These are phyloP conservation scores for Halcyon senegalensis DNA, from an alignment of 2,113 vertebrate species.

Conservation along the genomic window DNA sequence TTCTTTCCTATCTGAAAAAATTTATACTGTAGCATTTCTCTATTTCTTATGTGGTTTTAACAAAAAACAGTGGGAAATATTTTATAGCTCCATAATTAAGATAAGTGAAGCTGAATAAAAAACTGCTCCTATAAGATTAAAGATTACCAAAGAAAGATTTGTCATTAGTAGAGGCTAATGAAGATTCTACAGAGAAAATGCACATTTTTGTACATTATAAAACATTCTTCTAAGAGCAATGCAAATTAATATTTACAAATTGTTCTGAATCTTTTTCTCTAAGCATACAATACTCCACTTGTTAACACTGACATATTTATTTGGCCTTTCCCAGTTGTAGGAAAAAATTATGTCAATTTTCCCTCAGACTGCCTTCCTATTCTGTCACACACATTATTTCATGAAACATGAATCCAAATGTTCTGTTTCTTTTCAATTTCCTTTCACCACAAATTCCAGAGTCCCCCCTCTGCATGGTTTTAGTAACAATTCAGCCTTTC, in stretches of 20 bases:
- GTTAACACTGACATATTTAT: constrained; percentile 85
- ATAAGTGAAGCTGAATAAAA: neutral
- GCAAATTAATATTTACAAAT: constrained; percentile 76
- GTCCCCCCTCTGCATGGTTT: constrained; percentile 73
- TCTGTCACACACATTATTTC: constrained; percentile 88
- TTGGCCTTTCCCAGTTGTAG: constrained; percentile 76
- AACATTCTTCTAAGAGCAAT: constrained; percentile 3
- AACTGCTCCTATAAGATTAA: neutral
- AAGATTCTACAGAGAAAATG: neutral
- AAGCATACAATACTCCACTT: constrained; percentile 79
- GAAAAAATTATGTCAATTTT: constrained; percentile 86
- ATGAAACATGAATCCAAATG: constrained; percentile 87
- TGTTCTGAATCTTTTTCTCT: constrained; percentile 33
- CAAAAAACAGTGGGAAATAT: constrained; percentile 17
- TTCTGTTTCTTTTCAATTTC: constrained; percentile 91
- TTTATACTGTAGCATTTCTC: neutral
- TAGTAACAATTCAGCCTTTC: constrained; percentile 82
- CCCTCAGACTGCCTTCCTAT: constrained; percentile 80
- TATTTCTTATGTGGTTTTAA: neutral
- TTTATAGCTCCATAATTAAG: neutral
- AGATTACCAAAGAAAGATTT: neutral
- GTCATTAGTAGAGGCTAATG: neutral
- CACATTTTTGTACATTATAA: constrained; percentile 17
- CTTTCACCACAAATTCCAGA: constrained; percentile 83
- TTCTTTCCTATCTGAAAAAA: neutral